Evolutionary conservation across 2,113 vertebrate species (phyloP).

Genomic region (Nyctibius bracteatus): DNA sequence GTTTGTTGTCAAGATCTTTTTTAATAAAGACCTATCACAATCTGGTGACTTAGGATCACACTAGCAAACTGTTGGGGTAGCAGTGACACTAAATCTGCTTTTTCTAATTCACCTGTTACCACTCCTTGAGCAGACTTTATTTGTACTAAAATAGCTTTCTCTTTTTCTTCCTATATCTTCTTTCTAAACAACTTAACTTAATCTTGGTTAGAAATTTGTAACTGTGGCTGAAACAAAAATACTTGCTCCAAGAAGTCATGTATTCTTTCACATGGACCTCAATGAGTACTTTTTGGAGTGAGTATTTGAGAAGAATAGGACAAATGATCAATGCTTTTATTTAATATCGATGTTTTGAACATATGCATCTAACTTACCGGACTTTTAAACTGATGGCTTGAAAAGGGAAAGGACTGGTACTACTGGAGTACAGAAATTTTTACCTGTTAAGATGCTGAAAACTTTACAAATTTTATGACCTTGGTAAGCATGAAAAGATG

Average conservation of each 20-base stretch:
- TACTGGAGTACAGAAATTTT: background rate
- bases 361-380: background rate
- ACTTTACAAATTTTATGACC: background rate
- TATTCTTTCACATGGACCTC: no score
- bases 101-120: background rate
- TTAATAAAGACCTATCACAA: background rate
- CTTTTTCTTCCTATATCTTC: background rate
- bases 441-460: background rate
- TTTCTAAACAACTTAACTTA: background rate
- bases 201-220: background rate
- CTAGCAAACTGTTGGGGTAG: background rate
- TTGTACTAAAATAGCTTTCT: background rate
- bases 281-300: no score
- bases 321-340: background rate
- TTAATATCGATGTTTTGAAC: background rate
- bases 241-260: background rate
- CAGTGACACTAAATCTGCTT: background rate
- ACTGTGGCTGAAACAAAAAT: background rate
- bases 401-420: background rate
- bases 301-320: background rate
- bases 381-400: background rate
- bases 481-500: background rate
- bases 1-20: background rate
- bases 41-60: background rate
- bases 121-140: background rate